Percentiles rank a stretch among this genome's conserved stretches.
Conservation (phyloP, 2,888 invertebrate species). For the Cyclophora albipunctata region DNA sequence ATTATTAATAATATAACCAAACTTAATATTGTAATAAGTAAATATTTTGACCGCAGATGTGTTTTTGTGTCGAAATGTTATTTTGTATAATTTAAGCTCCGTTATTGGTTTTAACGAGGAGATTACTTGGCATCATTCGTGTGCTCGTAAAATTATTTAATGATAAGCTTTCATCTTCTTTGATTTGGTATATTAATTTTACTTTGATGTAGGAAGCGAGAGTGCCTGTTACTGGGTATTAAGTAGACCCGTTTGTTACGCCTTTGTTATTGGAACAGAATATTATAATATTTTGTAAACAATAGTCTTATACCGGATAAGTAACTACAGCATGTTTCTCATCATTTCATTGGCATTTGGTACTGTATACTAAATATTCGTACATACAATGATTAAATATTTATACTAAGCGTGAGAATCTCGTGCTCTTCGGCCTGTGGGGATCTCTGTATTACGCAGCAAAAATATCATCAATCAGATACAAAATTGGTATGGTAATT, state of each 20-base stretch:
- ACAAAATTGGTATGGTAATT: too few relatives aligned
- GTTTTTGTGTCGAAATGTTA: slow-evolving; percentile 21
- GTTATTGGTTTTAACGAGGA: slow-evolving; percentile 39
- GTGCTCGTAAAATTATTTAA: slow-evolving; percentile 36
- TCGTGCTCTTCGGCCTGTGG: too few relatives aligned
- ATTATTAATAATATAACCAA: slow-evolving; percentile 9
- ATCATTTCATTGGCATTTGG: too few relatives aligned
- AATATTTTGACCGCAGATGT: slow-evolving; percentile 9
- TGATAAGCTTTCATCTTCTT: slow-evolving; percentile 31
- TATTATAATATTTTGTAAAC: slow-evolving; percentile 7
- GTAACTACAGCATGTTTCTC: too few relatives aligned
- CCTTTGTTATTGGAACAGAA: not conserved
- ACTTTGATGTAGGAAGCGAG: slow-evolving; percentile 11
- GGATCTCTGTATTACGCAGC: too few relatives aligned
- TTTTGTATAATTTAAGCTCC: slow-evolving; percentile 36
- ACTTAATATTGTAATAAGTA: slow-evolving; percentile 23
- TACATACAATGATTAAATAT: too few relatives aligned
- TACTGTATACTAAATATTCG: too few relatives aligned
- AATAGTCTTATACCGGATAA: slow-evolving; percentile 4
- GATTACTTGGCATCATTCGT: slow-evolving; percentile 35
- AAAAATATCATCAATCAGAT: too few relatives aligned
- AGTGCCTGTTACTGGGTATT: not conserved
- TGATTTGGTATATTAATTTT: slow-evolving; percentile 18
- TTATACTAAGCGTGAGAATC: too few relatives aligned
- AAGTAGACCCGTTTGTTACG: too few relatives aligned